Evolutionary conservation across 1,140 invertebrate species (phyloP).

Genomic region (Trichonephila clavipes): DNA sequence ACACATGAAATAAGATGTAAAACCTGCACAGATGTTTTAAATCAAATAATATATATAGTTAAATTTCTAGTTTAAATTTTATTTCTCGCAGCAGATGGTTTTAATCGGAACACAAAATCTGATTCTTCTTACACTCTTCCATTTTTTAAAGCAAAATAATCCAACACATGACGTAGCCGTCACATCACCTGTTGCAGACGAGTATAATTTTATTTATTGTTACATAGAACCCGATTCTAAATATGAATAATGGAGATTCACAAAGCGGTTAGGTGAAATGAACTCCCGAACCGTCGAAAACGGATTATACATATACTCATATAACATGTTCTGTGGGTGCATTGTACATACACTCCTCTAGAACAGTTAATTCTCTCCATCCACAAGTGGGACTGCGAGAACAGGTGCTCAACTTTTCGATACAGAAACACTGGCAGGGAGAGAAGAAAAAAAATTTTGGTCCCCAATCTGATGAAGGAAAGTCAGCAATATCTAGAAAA

Average conservation of each 20-base stretch:
- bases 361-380: conserved; percentile 5
- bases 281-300: conserved; percentile 34
- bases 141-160: neutral
- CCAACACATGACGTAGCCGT: neutral
- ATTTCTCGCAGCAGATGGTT: neutral
- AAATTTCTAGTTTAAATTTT: neutral
- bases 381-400: conserved; percentile 55
- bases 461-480: conserved; percentile 68
- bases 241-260: conserved; percentile 11
- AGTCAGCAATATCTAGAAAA: conserved; percentile 59
- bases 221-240: neutral
- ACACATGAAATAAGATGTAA: too few relatives aligned
- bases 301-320: conserved; percentile 55
- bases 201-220: conserved; percentile 45
- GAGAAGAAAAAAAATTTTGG: conserved; percentile 23
- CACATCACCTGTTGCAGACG: neutral
- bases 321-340: conserved; percentile 2
- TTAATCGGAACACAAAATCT: neutral
- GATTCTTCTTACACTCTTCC: neutral
- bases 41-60: neutral
- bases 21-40: too few relatives aligned
- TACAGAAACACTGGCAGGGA: conserved; percentile 33
- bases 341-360: neutral
- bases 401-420: conserved; percentile 61
- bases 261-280: conserved; percentile 18